Evolutionary conservation across 2,888 invertebrate species (phyloP), one percentile per base, ranked within the genome.

Genomic region (Tetragonula carbonaria): DNA sequence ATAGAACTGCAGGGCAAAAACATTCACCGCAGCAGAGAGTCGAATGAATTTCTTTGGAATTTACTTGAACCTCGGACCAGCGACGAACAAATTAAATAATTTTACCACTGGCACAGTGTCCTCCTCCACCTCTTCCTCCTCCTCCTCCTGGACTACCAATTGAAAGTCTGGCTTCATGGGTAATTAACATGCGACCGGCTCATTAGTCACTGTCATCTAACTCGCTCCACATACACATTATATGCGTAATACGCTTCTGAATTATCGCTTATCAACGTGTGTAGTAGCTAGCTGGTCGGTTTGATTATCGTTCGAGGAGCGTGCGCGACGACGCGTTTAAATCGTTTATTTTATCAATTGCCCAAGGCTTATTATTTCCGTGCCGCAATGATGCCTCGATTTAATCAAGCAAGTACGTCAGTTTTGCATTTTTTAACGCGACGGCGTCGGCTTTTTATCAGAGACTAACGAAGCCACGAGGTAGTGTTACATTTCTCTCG

Each of bases 261-360:
- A 86, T 86, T 84, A 79, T 84, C 86, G 77, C 79, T 87, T 87
- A 87, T 87, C 87, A 84, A 80, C 79, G 78, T 23, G 80, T 62
- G 65, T 62, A 57, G 28, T 28, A 28, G 28, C 28, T 28, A 28
- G 55, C 72, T 79, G 78, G 57, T 33, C 86, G 83, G 80, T 38
- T 45, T 75, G 86, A 86, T 86, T 83, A 86, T 86, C 86, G 74
- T 83, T 76, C 77, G 77, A 66, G 50, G 73, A 83, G 80, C 55
- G 80, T 73, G 75, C 83, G 83, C 80, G 59, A 33, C 70, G 53
- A 59, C 78, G 82, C 62, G 72, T 80, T 28, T 77, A 76, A 86
- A 86, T 80, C 86, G 83, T 78, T 83, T 80, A 81, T 78, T 90
- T 90, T 90, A 89, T 89, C 90, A 89, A 88, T 85, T 85, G 2